A percentile compares a stretch with the other conserved stretches of the same genome.
Conservation (phyloP, 1,140 invertebrate species). For the Drosophila mayri region DNA sequence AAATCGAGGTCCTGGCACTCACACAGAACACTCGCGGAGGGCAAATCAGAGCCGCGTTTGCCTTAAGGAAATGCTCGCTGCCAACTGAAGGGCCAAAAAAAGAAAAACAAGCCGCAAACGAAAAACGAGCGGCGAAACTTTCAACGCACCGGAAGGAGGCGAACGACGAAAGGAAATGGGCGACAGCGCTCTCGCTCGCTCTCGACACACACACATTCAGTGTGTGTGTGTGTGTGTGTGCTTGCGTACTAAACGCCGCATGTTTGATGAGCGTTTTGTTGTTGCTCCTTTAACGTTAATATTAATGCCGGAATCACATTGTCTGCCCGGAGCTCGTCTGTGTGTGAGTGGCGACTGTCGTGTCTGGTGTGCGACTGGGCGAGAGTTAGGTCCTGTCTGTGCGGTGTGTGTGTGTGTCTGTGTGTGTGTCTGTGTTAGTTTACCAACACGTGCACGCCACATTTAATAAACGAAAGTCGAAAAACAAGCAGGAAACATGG, state of each 20-base stretch:
- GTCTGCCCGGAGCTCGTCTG: conserved; percentile 57
- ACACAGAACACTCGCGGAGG: conserved; percentile 19
- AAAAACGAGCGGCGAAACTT: conserved; percentile 62
- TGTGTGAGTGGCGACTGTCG: conserved; percentile 28
- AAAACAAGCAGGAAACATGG: conserved; percentile 72
- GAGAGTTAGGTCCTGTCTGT: conserved; percentile 22
- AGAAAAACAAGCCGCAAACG: conserved; percentile 49
- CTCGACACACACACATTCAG: conserved; percentile 20
- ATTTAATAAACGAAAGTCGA: conserved; percentile 73
- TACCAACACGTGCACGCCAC: conserved; percentile 77
- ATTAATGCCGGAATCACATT: conserved; percentile 76
- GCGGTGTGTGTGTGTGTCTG: conserved; percentile 13
- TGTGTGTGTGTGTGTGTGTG: conserved; percentile 20
- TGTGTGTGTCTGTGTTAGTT: conserved; percentile 56
- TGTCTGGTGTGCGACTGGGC: conserved; percentile 9
- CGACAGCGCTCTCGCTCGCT: conserved; percentile 32
- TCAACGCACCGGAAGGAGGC: conserved; percentile 72
- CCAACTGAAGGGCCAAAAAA: conserved; percentile 61
- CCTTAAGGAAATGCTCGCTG: conserved; percentile 73
- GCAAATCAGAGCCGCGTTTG: conserved; percentile 60
- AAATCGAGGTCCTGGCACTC: not conserved
- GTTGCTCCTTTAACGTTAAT: conserved; percentile 72
- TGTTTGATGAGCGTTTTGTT: conserved; percentile 72
- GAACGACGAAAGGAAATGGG: conserved; percentile 60
- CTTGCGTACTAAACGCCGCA: conserved; percentile 66